Evolutionary conservation across 1,140 invertebrate genomes (phyloP), one percentile per base, ranked within the genome.

Genomic region (Acyrthosiphon pisum): DNA sequence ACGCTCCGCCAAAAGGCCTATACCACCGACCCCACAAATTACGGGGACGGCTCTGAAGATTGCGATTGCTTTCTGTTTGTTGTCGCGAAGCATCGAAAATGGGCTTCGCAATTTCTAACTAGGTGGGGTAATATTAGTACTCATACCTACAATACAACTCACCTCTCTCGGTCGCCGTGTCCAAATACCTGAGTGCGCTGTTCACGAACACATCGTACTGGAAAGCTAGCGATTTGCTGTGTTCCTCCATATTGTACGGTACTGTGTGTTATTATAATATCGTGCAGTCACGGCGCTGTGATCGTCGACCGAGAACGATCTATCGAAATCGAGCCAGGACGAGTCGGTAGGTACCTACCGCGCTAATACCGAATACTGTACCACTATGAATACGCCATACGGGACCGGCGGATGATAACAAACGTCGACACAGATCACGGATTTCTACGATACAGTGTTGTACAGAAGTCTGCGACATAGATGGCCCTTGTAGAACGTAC

Each of bases 181-280:
- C 76, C 46, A 93, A 84, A 84, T 56, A 50, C 23, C 14, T 83
- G 9, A 83, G 46, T 0, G 56, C 44, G 26, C 23, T 93, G 35
- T 83, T 93, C 6, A 93, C 37, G 35, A 93, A 93, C 22, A 56
- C 20, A 84, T 93, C 91, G 23, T 84, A 93, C n/a, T 93, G 76
- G 11, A 93, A 41, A 18, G 81, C 91, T 14, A 91, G 18, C 35
- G 90, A 91, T 48, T 91, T 91, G 8, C 44, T 14, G 7, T 91
- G 41, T 48, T 91, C 76, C 46, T 91, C 90, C 90, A 91, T 91
- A 44, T 84, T 41, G 37, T 41, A 11, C 83, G 22, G 37, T 26
- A 84, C 14, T 18, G 6, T 53, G 3, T 22, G 2, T 1, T 37
- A 37, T n/a, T n/a, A n/a, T n/a, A n/a, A 37, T 37, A 37, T 37